Percentiles rank a stretch among this genome's conserved stretches.
phyloP scores from a whole-genome alignment of 2,797 vertebrate genomes.

The Pristis pectinata region DNA sequence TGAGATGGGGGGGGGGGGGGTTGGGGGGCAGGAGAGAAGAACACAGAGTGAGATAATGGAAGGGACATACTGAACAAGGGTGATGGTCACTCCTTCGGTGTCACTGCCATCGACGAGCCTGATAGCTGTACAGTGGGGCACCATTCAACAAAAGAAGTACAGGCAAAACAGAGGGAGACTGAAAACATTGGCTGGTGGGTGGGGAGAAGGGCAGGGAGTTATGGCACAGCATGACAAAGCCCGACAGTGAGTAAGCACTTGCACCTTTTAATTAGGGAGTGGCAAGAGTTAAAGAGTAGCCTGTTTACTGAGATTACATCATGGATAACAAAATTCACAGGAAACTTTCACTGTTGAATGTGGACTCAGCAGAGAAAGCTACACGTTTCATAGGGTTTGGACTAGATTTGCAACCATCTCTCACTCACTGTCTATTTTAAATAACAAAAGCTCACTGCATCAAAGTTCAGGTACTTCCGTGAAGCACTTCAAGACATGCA shows the following conservation, averaged over 20 bases:
- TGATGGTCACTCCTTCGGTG: background rate
- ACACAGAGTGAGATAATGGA: background rate
- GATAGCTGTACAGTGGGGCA: background rate
- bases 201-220: background rate
- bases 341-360: background rate
- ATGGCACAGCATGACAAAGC: no score
- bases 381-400: background rate
- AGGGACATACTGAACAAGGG: background rate
- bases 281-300: background rate
- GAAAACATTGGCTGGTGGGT: background rate
- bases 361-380: no score
- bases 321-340: background rate
- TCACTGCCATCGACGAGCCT: background rate
- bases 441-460: no score
- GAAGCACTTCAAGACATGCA: background rate
- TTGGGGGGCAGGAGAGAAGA: background rate
- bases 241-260: no score
- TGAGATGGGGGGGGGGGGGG: no score
- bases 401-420: background rate
- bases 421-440: background rate
- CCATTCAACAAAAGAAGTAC: background rate
- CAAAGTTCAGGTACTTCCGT: no score
- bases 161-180: background rate
- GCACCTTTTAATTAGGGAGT: background rate
- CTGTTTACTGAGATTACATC: background rate